Percentiles rank a stretch among this genome's conserved stretches.
Conservation (phyloP, 1,140 invertebrate species). For the Centruroides vittatus region DNA sequence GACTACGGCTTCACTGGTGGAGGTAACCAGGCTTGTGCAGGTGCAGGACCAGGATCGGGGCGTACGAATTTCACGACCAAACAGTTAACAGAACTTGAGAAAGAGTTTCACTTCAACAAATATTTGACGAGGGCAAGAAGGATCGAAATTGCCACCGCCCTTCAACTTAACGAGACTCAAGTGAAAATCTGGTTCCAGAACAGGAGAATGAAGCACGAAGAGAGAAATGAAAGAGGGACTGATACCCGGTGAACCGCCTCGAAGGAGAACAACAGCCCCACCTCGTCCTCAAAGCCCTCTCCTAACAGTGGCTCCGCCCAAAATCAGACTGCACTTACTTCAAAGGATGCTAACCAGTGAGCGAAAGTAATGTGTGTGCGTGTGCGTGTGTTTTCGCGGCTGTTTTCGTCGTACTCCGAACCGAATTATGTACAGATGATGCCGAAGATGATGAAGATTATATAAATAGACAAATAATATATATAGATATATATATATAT, state of each 20-base stretch:
- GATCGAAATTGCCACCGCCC: constrained; percentile 91
- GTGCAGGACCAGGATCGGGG: constrained; percentile 35
- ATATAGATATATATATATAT: too few relatives aligned
- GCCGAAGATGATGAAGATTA: too few relatives aligned
- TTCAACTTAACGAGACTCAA: constrained; percentile 95
- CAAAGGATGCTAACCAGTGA: constrained; percentile 10
- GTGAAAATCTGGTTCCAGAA: constrained; percentile 36
- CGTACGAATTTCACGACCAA: constrained; percentile 98
- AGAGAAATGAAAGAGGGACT: constrained; percentile 52
- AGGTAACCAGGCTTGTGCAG: constrained; percentile 41
- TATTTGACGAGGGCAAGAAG: constrained; percentile 89
- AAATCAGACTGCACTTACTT: background rate
- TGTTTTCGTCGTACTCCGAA: too few relatives aligned
- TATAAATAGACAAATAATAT: too few relatives aligned
- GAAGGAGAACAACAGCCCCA: constrained; percentile 14
- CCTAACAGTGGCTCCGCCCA: background rate
- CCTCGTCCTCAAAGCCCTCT: background rate
- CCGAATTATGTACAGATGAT: too few relatives aligned
- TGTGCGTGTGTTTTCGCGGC: too few relatives aligned
- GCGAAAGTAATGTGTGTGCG: background rate
- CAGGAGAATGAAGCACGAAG: constrained; percentile 29
- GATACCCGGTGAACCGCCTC: constrained; percentile 40
- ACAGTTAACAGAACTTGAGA: constrained; percentile 95
- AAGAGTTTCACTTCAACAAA: constrained; percentile 99
- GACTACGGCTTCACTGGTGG: constrained; percentile 7